Evolutionary conservation across 2,797 vertebrate genomes (phyloP).

Genomic region (Glossophaga mutica): DNA sequence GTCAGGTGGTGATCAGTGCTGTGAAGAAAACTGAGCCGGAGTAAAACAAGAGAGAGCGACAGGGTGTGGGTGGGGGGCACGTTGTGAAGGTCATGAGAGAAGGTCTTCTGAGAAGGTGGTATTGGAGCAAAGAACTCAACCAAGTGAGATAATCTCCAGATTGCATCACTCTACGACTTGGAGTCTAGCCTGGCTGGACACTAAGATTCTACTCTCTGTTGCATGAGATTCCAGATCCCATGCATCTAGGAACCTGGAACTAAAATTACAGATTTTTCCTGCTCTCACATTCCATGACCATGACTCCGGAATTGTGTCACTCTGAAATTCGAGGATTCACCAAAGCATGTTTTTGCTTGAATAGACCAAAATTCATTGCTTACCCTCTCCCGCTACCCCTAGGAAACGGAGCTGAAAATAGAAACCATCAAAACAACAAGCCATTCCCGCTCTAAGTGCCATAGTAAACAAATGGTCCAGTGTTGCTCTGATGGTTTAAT

Average conservation of each 20-base stretch:
- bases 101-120: background rate
- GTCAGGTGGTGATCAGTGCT: background rate
- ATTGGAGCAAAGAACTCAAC: background rate
- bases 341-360: conserved; percentile 54
- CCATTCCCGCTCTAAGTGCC: conserved; percentile 60
- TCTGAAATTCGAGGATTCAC: conserved; percentile 45
- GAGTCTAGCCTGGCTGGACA: background rate
- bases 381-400: conserved; percentile 49
- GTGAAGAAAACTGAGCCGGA: background rate
- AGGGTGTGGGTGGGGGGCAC: background rate
- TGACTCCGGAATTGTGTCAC: conserved; percentile 38
- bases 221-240: conserved; percentile 36
- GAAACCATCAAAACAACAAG: conserved; percentile 68
- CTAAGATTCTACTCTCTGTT: conserved; percentile 26
- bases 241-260: background rate
- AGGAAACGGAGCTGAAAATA: conserved; percentile 67
- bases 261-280: background rate
- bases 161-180: background rate
- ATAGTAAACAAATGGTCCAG: conserved; percentile 69
- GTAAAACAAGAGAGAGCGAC: background rate
- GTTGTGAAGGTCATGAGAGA: background rate
- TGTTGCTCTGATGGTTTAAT: conserved; percentile 50
- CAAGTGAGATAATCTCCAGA: background rate
- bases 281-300: background rate
- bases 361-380: conserved; percentile 64